phyloP scores from a whole-genome alignment of 2,113 vertebrate genomes.

The Forbesichthys agassizii region DNA sequence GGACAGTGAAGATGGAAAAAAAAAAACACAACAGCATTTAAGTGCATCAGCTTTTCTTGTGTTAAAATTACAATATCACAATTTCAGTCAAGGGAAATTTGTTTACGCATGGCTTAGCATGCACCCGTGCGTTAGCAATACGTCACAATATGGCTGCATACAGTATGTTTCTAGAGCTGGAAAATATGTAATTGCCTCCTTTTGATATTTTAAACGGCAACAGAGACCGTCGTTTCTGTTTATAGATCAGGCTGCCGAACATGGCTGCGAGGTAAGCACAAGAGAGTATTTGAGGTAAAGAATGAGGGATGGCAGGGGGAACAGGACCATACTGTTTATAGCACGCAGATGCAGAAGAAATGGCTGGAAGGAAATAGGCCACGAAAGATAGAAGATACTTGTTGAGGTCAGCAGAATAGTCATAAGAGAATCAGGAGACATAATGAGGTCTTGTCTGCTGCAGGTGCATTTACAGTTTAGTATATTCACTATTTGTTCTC shows the following conservation, averaged over 20 bases:
- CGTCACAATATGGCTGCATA: too few relatives aligned
- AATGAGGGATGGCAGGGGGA: neutral
- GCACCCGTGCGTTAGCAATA: too few relatives aligned
- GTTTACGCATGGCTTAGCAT: too few relatives aligned
- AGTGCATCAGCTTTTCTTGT: too few relatives aligned
- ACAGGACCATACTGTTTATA: slow-evolving; percentile 1
- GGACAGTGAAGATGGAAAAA: too few relatives aligned
- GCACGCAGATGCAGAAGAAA: slow-evolving; percentile 20
- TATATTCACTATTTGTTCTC: neutral
- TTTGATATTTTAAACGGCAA: too few relatives aligned
- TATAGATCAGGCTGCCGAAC: slow-evolving; percentile 10
- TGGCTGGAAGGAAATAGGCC: slow-evolving; percentile 15
- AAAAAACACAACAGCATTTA: too few relatives aligned
- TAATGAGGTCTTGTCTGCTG: slow-evolving; percentile 16
- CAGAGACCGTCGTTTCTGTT: slow-evolving; percentile 10
- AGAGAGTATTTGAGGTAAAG: neutral
- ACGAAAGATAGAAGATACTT: slow-evolving; percentile 13
- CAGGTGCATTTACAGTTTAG: slow-evolving; percentile 5
- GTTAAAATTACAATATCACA: too few relatives aligned
- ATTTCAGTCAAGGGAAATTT: too few relatives aligned
- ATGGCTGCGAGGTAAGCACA: neutral
- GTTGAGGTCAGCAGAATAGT: neutral
- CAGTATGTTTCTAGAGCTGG: too few relatives aligned
- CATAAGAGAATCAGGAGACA: slow-evolving; percentile 36
- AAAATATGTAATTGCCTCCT: too few relatives aligned